Percentiles rank a stretch among this genome's conserved stretches.
phyloP scores from a whole-genome alignment of 2,113 vertebrate species.

The pig (Sus scrofa) region T2T-Sscrofa CM000830.6:31566501-31567000 shows the following conservation, averaged over 20 bases:
- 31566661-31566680: background rate
- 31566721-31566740: no score
- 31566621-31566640: background rate
- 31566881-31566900: background rate
- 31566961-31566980: background rate
- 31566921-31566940: background rate
- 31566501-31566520: background rate
- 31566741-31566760: background rate
- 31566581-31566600: no score
- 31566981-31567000: background rate
- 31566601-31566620: background rate
- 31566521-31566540: background rate
- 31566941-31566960: background rate
- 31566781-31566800: background rate
- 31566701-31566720: background rate
- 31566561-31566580: no score
- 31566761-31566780: background rate
- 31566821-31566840: conserved; percentile 25
- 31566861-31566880: conserved; percentile 8
- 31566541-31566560: no score
- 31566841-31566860: background rate
- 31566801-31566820: background rate
- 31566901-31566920: background rate
- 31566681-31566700: background rate
- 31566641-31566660: conserved; percentile 7